Base-by-base conservation (phyloP, 2,888 invertebrate species). In the Timema cristinae region DNA sequence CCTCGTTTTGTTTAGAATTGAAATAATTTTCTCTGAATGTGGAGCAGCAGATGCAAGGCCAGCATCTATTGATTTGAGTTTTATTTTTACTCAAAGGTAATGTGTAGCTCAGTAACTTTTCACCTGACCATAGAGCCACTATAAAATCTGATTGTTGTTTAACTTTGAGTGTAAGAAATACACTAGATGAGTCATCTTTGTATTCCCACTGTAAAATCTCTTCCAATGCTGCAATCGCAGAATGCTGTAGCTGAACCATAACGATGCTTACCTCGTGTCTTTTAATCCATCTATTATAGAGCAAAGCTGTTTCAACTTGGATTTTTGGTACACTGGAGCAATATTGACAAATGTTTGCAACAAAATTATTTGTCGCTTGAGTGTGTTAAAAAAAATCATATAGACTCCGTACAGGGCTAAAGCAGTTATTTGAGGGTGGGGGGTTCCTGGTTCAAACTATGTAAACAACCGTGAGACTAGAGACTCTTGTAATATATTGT, bases 341-440 rank as follows among this genome's bases (percentile, higher is more conserved):
- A 56, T 56, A 4, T 11, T 7, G 4, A 16, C 56, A 56, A 32
- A 56, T 56, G 4, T 56, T 56, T 56, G 56, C 16, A 2, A 16
- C 56, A 56, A 6, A 56, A 56, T 56, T 0, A 56, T 56, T 16
- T 56, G 56, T 56, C 56, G 56, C 56, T 56, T 56, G n/a, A 16
- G 56, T 56, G 56, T 56, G n/a, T n/a, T 13, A 56, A 56, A 56
- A 56, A 56, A 56, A 5, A 13, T 56, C 56, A 56, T 56, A 56
- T 16, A 56, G 56, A 5, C 6, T 56, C 56, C 56, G 1, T 56
- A 56, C 16, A 56, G 56, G 4, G 56, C 56, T 16, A 56, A 56
- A 56, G 56, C 56, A 56, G 16, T 56, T 56, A 5, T 16, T 56
- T n/a, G 16, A 6, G n/a, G 56, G 16, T 56, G n/a, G 56, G 16